Percentiles rank a stretch among this genome's conserved stretches.
These are phyloP conservation scores for Ophonus ardosiacus DNA, from an alignment of 2,888 invertebrate species.

Conservation along the genomic window DNA sequence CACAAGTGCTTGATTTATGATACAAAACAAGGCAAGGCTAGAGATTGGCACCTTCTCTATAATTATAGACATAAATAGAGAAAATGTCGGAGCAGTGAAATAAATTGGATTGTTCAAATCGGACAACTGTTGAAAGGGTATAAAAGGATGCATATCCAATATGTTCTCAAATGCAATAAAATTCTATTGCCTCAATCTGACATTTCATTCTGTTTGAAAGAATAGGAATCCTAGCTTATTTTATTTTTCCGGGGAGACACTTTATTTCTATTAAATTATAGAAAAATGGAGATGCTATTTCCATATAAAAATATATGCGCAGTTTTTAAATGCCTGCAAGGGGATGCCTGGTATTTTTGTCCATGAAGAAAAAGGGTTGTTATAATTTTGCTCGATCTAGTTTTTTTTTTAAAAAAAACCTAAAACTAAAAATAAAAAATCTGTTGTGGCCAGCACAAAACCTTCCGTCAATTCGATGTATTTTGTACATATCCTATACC, in stretches of 20 bases:
- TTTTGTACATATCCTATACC: too few species aligned
- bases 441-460: too few species aligned
- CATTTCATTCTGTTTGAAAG: not conserved
- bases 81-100: not conserved
- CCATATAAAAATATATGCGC: not conserved
- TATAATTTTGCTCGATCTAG: too few species aligned
- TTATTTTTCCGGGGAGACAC: not conserved
- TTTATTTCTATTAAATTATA: not conserved
- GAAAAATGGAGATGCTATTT: not conserved
- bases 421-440: too few species aligned
- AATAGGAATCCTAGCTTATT: not conserved
- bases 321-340: too few species aligned
- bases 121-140: not conserved
- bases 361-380: too few species aligned
- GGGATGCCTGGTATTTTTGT: too few species aligned
- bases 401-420: too few species aligned
- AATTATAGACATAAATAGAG: not conserved
- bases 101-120: not conserved
- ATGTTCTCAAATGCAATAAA: not conserved
- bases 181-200: not conserved
- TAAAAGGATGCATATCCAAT: not conserved
- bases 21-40: not conserved
- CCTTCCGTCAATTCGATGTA: too few species aligned
- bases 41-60: not conserved
- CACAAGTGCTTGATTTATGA: not conserved